Conservation (phyloP, 2,113 vertebrate species). For the Sula dactylatra region DNA sequence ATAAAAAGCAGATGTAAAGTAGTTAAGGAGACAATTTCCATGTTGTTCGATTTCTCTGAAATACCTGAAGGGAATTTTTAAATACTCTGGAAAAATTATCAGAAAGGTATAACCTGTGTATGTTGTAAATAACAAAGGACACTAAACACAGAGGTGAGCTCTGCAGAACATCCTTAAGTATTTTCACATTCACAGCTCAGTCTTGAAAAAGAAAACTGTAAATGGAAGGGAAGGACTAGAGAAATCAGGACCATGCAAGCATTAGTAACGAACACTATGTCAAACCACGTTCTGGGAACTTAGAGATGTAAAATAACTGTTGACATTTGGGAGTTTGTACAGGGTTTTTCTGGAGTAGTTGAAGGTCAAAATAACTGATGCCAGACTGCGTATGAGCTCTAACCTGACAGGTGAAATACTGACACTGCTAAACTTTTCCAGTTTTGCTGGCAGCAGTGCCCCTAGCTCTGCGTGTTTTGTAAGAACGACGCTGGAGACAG, state of each 20-base stretch:
- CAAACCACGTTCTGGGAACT: background rate
- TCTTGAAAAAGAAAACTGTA: background rate
- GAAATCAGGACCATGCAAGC: background rate
- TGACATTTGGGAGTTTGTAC: background rate
- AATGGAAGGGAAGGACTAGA: background rate
- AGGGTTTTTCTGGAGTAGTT: accelerated
- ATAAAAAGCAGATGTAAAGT: background rate
- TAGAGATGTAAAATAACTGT: background rate
- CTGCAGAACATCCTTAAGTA: background rate
- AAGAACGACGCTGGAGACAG: background rate
- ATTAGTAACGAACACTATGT: background rate
- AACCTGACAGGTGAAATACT: background rate
- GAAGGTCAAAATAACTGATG: background rate
- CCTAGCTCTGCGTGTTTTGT: background rate
- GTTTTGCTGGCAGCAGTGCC: background rate
- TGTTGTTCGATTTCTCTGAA: background rate
- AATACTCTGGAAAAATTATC: background rate
- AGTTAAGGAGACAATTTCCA: background rate
- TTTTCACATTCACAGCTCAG: background rate
- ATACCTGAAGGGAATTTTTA: background rate
- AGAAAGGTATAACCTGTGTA: background rate
- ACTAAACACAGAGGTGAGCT: background rate
- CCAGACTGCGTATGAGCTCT: background rate
- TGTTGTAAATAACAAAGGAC: background rate
- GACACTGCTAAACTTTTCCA: background rate